phyloP scores from a whole-genome alignment of 2,113 vertebrate species.

The Pangasianodon hypophthalmus region DNA sequence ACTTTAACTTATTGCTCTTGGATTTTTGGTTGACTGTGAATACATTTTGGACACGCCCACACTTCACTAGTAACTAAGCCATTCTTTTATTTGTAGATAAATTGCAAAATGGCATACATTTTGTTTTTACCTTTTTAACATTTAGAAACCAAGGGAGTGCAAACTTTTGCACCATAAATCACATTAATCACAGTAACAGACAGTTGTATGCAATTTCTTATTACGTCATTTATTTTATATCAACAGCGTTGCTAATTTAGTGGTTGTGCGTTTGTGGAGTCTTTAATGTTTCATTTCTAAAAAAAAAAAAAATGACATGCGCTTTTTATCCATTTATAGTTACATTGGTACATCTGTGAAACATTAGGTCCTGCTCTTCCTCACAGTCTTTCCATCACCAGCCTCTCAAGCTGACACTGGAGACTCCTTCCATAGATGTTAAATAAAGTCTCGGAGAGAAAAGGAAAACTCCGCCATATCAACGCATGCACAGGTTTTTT shows the following conservation, averaged over 20 bases:
- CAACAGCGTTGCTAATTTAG: not conserved
- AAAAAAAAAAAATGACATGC: not conserved
- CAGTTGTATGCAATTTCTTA: not conserved
- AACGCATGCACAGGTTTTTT: no score
- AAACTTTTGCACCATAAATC: not conserved
- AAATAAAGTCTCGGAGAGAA: no score
- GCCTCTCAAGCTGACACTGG: not conserved
- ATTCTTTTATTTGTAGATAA: not conserved
- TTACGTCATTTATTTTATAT: not conserved
- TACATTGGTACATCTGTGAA: no score
- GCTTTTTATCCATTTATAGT: no score
- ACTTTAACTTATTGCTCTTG: not conserved
- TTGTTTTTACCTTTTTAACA: not conserved
- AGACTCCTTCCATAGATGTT: not conserved
- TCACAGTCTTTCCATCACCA: no score
- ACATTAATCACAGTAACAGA: not conserved
- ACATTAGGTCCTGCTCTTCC: no score
- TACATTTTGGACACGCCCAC: not conserved
- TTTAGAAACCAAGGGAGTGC: not conserved
- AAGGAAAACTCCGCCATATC: no score
- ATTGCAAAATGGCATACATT: not conserved
- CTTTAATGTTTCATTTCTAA: not conserved
- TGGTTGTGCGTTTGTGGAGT: not conserved
- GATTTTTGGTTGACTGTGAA: not conserved
- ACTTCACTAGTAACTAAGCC: not conserved